A percentile compares a stretch with the other conserved stretches of the same genome.
These are phyloP conservation scores for Himalopsyche kuldschensis DNA, from an alignment of 2,888 invertebrate species.

Conservation along the genomic window DNA sequence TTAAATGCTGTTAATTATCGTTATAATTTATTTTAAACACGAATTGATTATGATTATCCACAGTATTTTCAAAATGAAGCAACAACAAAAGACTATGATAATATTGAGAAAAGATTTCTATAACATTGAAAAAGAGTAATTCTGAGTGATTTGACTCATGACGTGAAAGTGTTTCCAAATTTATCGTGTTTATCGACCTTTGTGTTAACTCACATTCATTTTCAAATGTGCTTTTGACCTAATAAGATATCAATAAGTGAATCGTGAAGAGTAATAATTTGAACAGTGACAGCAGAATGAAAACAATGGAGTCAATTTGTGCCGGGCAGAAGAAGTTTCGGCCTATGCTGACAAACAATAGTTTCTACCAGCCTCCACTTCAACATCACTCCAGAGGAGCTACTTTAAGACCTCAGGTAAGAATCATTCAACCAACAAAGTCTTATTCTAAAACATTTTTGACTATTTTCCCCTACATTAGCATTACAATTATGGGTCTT, in stretches of 20 bases:
- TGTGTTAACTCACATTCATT: background rate
- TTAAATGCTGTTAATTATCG: too few species aligned
- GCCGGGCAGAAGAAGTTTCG: slow-evolving; percentile 66
- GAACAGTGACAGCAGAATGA: slow-evolving; percentile 11
- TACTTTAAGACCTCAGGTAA: slow-evolving; percentile 58
- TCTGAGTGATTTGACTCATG: background rate
- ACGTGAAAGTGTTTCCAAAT: background rate
- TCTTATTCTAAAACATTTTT: background rate
- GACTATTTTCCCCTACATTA: too few species aligned
- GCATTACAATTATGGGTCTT: too few species aligned
- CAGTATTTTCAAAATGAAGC: too few species aligned
- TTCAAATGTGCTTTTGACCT: background rate
- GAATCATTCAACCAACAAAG: slow-evolving; percentile 2
- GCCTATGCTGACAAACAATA: slow-evolving; percentile 62
- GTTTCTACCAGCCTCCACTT: slow-evolving; percentile 58
- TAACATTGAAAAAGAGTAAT: background rate
- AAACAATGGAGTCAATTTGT: slow-evolving; percentile 65
- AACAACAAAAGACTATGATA: too few species aligned
- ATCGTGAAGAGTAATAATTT: background rate
- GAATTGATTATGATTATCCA: too few species aligned
- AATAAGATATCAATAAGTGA: background rate
- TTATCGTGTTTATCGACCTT: background rate
- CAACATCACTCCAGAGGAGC: slow-evolving; percentile 55
- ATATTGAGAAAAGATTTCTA: background rate
- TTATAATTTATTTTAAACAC: too few species aligned